These are phyloP conservation scores for Lacerta bilineata DNA, from an alignment of 2,797 vertebrate genomes.

Conservation along the genomic window DNA sequence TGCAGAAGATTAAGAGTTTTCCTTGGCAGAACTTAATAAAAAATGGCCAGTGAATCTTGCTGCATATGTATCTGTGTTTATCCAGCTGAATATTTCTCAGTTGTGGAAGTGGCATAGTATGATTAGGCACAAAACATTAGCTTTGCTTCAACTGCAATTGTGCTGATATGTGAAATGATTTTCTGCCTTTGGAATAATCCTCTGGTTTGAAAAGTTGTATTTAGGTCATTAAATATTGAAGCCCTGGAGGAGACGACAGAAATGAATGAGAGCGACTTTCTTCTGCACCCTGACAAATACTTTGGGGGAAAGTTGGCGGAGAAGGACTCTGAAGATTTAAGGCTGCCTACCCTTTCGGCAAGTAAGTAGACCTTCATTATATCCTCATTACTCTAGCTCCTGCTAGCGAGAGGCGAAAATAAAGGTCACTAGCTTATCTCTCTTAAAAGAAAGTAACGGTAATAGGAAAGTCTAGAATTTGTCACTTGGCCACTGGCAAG, in stretches of 20 bases:
- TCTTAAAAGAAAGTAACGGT: constrained; percentile 65
- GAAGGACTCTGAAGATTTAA: constrained; percentile 49
- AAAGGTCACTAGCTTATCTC: constrained; percentile 66
- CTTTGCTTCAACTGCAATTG: constrained; percentile 30
- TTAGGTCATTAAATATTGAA: constrained; percentile 72
- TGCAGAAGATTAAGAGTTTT: constrained; percentile 29
- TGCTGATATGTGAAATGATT: constrained; percentile 50
- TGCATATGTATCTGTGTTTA: constrained; percentile 53
- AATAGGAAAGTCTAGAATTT: constrained; percentile 66
- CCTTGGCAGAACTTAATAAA: constrained; percentile 37
- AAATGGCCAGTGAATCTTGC: constrained; percentile 25
- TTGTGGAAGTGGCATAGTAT: constrained; percentile 35
- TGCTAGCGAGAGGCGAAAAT: constrained; percentile 59
- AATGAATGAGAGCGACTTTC: constrained; percentile 70
- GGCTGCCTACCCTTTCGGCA: constrained; percentile 68
- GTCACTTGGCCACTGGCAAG: constrained; percentile 52
- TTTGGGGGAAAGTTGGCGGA: constrained; percentile 69
- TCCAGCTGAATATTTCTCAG: constrained; percentile 36
- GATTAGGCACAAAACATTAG: constrained; percentile 54
- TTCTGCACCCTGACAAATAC: constrained; percentile 76
- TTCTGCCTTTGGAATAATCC: constrained; percentile 44
- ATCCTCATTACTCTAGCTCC: constrained; percentile 62
- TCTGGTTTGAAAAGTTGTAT: constrained; percentile 63
- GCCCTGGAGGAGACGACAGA: constrained; percentile 70
- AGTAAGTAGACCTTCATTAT: constrained; percentile 75